A percentile compares a stretch with the other conserved stretches of the same genome.
phyloP scores from a whole-genome alignment of 2,797 vertebrate species.

The Lutjanus argentimaculatus region DNA sequence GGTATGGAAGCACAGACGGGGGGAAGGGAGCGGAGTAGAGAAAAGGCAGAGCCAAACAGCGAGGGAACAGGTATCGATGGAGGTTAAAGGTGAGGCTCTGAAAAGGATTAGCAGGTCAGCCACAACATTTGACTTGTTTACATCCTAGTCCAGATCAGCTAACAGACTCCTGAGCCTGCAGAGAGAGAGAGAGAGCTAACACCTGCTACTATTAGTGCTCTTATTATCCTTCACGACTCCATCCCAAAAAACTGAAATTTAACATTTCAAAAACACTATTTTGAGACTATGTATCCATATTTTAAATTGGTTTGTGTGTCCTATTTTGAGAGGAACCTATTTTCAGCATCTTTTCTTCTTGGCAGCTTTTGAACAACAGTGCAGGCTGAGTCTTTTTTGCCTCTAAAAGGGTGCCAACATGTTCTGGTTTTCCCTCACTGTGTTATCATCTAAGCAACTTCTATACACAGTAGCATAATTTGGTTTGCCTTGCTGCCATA shows the following conservation, averaged over 20 bases:
- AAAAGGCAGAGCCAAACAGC: constrained; percentile 25
- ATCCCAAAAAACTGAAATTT: not conserved
- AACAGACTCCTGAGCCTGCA: constrained; percentile 8
- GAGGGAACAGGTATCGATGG: constrained; percentile 50
- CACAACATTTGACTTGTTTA: constrained; percentile 48
- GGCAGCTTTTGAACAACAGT: not conserved
- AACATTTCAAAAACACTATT: constrained; percentile 1
- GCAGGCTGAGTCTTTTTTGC: not conserved
- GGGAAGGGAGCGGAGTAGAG: not conserved
- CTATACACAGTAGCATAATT: not conserved
- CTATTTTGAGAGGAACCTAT: not conserved
- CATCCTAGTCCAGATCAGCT: constrained; percentile 19
- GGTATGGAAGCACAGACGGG: not conserved
- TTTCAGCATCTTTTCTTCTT: not conserved
- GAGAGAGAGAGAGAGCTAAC: not conserved
- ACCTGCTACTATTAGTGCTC: not conserved
- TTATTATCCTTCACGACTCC: not conserved
- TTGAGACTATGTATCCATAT: not conserved
- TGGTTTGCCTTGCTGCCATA: not conserved
- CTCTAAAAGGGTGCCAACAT: not conserved
- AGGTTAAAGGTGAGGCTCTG: constrained; percentile 53
- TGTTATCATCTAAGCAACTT: constrained; percentile 17
- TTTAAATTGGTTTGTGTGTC: not conserved
- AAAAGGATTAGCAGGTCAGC: constrained; percentile 57
- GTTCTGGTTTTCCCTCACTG: constrained; percentile 4